phyloP scores from a whole-genome alignment of 2,797 vertebrate genomes.

The Nyctalus aviator region DNA sequence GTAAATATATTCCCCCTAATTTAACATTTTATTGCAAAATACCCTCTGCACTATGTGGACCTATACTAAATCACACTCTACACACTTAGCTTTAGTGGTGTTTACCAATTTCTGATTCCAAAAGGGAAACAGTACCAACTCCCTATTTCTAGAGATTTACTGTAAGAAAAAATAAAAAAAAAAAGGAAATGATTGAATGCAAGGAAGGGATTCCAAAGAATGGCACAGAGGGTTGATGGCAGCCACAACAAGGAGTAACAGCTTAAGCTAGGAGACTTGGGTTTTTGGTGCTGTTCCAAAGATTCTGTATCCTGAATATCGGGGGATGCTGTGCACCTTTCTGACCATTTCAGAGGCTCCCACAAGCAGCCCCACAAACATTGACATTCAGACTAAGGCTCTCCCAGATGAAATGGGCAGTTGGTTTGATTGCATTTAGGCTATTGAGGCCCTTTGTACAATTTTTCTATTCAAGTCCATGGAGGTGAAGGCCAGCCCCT shows the following conservation, averaged over 20 bases:
- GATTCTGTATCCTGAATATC: background rate
- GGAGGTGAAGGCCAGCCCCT: constrained; percentile 69
- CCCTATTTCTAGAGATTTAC: constrained; percentile 61
- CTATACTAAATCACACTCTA: constrained; percentile 86
- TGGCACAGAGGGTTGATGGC: constrained; percentile 15
- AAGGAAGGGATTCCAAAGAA: constrained; percentile 66
- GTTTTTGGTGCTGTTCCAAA: constrained; percentile 50
- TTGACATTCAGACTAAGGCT: constrained; percentile 52
- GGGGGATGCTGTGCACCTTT: constrained; percentile 29
- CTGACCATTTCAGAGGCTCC: constrained; percentile 66
- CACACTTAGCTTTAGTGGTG: constrained; percentile 77
- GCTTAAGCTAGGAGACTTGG: constrained; percentile 44
- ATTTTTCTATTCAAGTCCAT: constrained; percentile 46
- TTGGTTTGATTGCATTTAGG: constrained; percentile 76
- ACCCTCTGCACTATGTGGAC: constrained; percentile 85
- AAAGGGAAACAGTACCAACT: constrained; percentile 71
- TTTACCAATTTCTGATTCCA: constrained; percentile 83
- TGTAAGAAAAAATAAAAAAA: constrained; percentile 36
- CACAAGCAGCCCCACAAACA: background rate
- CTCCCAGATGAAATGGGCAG: constrained; percentile 68
- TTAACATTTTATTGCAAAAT: constrained; percentile 89
- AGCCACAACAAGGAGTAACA: constrained; percentile 49
- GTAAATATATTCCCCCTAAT: constrained; percentile 87
- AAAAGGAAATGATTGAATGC: background rate
- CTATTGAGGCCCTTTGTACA: constrained; percentile 40